Percentiles rank a stretch among this genome's conserved stretches.
Conservation (phyloP, 1,140 invertebrate genomes). For the Aphelinus certus region DNA sequence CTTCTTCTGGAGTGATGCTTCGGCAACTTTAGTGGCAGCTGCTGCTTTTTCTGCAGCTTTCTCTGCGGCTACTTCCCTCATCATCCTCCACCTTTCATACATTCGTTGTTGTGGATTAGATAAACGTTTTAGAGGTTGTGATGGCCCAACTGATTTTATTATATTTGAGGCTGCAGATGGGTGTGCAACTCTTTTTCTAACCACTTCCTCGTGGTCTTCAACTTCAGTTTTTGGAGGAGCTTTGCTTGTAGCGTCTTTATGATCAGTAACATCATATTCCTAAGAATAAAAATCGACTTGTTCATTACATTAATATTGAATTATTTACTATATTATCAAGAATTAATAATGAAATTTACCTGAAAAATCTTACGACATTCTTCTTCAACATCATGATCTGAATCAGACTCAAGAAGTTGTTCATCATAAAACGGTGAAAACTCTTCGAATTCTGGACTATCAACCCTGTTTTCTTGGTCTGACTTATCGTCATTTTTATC, state of each 20-base stretch:
- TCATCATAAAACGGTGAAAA: conserved; percentile 48
- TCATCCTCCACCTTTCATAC: conserved; percentile 61
- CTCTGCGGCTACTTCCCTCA: conserved; percentile 52
- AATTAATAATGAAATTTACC: conserved; percentile 53
- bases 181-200: conserved; percentile 59
- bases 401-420: conserved; percentile 57
- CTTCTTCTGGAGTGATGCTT: conserved; percentile 11
- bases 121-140: conserved; percentile 51
- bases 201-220: conserved; percentile 53
- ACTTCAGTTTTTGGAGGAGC: conserved; percentile 45
- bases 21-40: neutral
- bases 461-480: conserved; percentile 43
- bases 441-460: conserved; percentile 41
- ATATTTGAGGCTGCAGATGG: conserved; percentile 51
- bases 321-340: neutral
- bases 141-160: conserved; percentile 47
- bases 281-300: conserved; percentile 39
- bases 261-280: conserved; percentile 60
- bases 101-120: conserved; percentile 59
- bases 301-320: neutral
- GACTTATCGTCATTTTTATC: conserved; percentile 40
- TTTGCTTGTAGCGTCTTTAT: conserved; percentile 48
- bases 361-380: conserved; percentile 82
- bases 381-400: conserved; percentile 72
- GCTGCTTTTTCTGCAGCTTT: conserved; percentile 48